Conservation (phyloP, 2,113 vertebrate species). For the Amazona vittata region DNA sequence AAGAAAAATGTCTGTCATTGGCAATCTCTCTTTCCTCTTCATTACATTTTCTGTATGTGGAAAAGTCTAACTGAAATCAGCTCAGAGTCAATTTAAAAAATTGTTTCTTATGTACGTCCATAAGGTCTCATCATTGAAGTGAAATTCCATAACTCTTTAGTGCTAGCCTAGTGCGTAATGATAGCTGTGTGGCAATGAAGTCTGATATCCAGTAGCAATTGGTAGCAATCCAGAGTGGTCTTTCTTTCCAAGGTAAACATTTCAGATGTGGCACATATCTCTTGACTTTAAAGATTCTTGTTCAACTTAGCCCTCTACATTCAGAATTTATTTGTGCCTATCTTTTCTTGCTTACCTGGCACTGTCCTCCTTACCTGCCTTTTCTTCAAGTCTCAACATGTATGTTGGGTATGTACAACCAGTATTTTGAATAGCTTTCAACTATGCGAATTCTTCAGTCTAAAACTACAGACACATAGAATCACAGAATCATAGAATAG, state of each 20-base stretch:
- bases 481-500: too few species aligned
- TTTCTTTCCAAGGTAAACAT: not conserved
- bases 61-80: not conserved
- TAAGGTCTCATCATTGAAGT: not conserved
- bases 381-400: not conserved
- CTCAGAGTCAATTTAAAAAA: not conserved
- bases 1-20: not conserved
- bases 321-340: not conserved
- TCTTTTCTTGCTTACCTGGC: not conserved
- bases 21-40: not conserved
- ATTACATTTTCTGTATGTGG: not conserved
- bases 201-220: not conserved
- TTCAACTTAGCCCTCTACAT: not conserved
- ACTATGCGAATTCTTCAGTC: not conserved
- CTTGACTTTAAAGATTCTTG: not conserved
- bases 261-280: not conserved
- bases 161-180: not conserved
- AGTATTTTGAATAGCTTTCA: not conserved
- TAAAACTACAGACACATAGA: not conserved
- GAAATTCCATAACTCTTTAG: not conserved
- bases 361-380: not conserved
- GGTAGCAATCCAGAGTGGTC: not conserved
- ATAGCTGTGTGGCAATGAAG: not conserved
- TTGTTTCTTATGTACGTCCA: not conserved
- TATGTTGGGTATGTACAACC: not conserved